These are phyloP conservation scores for Sylvia borin DNA, from an alignment of 2,797 vertebrate species.

Conservation along the genomic window DNA sequence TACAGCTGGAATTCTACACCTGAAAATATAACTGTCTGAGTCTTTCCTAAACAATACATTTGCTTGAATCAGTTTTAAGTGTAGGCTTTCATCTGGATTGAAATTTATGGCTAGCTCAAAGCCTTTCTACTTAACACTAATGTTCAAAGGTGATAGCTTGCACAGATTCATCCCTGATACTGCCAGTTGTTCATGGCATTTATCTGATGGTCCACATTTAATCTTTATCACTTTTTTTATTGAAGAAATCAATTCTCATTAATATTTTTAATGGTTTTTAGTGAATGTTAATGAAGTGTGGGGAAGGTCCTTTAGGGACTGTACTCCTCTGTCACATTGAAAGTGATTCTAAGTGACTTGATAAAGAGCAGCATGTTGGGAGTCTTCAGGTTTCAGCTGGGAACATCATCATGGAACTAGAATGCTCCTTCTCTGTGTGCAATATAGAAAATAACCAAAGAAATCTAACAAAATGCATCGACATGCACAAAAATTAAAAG, in stretches of 20 bases:
- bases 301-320: not conserved
- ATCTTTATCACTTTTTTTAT: conserved; percentile 8
- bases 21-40: not conserved
- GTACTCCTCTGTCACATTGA: not conserved
- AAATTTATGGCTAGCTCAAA: not conserved
- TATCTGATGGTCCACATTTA: not conserved
- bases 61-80: not conserved
- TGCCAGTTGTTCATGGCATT: not conserved
- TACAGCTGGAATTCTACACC: not conserved
- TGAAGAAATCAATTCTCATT: conserved; percentile 14
- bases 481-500: not conserved
- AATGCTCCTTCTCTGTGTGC: not conserved
- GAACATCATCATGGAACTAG: not conserved
- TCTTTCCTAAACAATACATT: not conserved
- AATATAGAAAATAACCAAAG: not conserved
- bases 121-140: not conserved
- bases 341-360: not conserved
- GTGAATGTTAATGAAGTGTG: not conserved
- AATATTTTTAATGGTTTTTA: not conserved
- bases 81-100: not conserved
- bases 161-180: not conserved
- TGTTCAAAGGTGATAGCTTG: not conserved
- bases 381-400: not conserved
- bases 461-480: not conserved
- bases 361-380: not conserved